phyloP scores from a whole-genome alignment of 1,140 invertebrate genomes.

The Phymastichus coffea region DNA sequence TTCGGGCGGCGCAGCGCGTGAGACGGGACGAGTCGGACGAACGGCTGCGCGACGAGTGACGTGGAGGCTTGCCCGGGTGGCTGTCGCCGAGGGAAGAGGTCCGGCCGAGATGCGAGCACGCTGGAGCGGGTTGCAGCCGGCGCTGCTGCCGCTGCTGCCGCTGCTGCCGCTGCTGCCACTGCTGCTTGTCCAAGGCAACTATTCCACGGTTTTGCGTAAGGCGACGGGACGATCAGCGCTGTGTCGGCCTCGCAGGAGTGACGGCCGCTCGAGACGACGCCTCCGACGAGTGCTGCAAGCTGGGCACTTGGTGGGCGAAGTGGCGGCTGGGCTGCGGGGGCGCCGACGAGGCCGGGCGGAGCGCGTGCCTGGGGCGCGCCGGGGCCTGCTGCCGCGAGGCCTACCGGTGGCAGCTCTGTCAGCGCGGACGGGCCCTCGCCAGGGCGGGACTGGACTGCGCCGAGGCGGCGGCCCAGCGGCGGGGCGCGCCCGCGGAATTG shows the following conservation, averaged over 20 bases:
- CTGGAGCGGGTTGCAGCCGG: background rate
- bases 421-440: constrained; percentile 55
- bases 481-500: constrained; percentile 22
- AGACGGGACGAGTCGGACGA: too few species aligned
- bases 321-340: constrained; percentile 54
- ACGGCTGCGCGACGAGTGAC: background rate
- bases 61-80: background rate
- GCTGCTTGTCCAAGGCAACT: constrained; percentile 20
- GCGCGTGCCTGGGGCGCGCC: constrained; percentile 55
- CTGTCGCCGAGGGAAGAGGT: too few species aligned
- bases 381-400: constrained; percentile 58
- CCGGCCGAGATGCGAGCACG: too few species aligned
- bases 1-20: too few species aligned
- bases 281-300: constrained; percentile 52
- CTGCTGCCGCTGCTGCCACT: background rate
- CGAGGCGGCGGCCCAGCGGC: constrained; percentile 17
- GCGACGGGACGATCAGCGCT: too few species aligned
- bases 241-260: too few species aligned
- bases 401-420: constrained; percentile 49
- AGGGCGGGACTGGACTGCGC: constrained; percentile 50
- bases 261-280: background rate
- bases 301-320: constrained; percentile 55
- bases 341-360: constrained; percentile 51
- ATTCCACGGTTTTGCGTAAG: too few species aligned
- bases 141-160: background rate